Evolutionary conservation across 2,113 vertebrate species (phyloP).

Genomic region (Entomyzon cyanotis): DNA sequence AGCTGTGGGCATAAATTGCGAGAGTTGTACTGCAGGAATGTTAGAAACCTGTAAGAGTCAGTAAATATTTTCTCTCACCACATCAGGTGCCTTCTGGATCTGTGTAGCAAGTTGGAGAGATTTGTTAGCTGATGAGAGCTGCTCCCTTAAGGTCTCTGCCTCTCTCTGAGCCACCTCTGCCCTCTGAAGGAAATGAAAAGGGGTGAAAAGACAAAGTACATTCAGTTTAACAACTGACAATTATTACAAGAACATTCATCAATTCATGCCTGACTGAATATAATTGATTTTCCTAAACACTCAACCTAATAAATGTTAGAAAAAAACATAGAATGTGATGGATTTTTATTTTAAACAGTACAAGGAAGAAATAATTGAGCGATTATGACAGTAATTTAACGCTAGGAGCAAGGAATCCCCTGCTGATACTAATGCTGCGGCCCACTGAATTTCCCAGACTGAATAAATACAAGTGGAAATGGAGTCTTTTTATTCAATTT

Average conservation of each 20-base stretch:
- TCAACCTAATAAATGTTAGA: slow-evolving; percentile 86
- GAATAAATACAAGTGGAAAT: slow-evolving; percentile 86
- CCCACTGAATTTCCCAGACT: slow-evolving; percentile 86
- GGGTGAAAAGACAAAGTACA: slow-evolving; percentile 78
- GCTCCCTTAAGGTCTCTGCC: slow-evolving; percentile 88
- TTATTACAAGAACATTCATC: slow-evolving; percentile 88
- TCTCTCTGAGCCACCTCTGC: slow-evolving; percentile 94
- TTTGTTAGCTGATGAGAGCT: slow-evolving; percentile 90
- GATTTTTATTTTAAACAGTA: slow-evolving; percentile 89
- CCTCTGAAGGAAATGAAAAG: slow-evolving; percentile 83
- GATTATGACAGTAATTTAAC: slow-evolving; percentile 91
- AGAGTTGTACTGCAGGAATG: background rate
- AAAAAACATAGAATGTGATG: slow-evolving; percentile 83
- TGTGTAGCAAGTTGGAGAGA: slow-evolving; percentile 88
- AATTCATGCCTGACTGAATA: slow-evolving; percentile 84
- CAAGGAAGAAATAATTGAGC: slow-evolving; percentile 88
- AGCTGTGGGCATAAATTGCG: background rate
- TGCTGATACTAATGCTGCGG: slow-evolving; percentile 84
- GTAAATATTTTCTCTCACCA: slow-evolving; percentile 81
- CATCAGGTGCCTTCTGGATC: slow-evolving; percentile 87
- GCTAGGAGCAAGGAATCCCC: slow-evolving; percentile 87
- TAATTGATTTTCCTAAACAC: slow-evolving; percentile 90
- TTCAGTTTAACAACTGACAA: slow-evolving; percentile 85
- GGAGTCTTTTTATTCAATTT: slow-evolving; percentile 87
- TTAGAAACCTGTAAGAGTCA: slow-evolving; percentile 23